Evolutionary conservation across 2,113 vertebrate species (phyloP), one percentile per base, ranked within the genome.

Genomic region (Equus quagga): DNA sequence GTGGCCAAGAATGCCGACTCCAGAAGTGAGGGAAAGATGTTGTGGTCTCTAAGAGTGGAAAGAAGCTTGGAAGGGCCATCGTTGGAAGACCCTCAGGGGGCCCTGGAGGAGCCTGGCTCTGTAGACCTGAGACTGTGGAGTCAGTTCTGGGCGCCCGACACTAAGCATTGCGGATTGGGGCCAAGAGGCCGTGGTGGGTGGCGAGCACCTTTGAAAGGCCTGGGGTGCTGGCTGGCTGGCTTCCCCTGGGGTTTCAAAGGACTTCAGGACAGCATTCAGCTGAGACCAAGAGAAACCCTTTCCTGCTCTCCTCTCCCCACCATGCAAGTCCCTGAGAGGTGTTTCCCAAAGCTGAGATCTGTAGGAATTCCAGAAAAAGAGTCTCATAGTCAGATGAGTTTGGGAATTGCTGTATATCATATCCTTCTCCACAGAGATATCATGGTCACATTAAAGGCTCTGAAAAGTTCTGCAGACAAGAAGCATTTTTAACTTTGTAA

Each of bases 131-230:
- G 0, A 4, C 54, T 51, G 4, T 3, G 17, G 4, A 4, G 14
- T 54, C 28, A 23, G 3, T 51, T 49, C 17, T 3, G 81, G 19
- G 11, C 2, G 2, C 8, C 26, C 12, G 28, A 17, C 21, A 28
- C n/a, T 31, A 21, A 49, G 65, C 31, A 21, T 28, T 18, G 6
- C 14, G 21, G 24, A 10, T 44, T 12, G 19, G 18, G 18, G 6
- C 67, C 28, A 12, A 21, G 79, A n/a, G 23, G 26, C 14, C 33
- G 1, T 21, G 19, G 4, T 33, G 73, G 23, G 19, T 58, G 2
- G 7, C 2, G 5, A 3, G 2, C 4, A 0, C 24, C 49, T 31
- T 6, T 5, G 6, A 54, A 13, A 54, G 21, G 24, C 18, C 56
- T 21, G 13, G 72, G 31, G 13, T 9, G 44, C 46, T 33, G 51